Conservation (phyloP, 2,888 invertebrate genomes). For the Callosobruchus maculatus region DNA sequence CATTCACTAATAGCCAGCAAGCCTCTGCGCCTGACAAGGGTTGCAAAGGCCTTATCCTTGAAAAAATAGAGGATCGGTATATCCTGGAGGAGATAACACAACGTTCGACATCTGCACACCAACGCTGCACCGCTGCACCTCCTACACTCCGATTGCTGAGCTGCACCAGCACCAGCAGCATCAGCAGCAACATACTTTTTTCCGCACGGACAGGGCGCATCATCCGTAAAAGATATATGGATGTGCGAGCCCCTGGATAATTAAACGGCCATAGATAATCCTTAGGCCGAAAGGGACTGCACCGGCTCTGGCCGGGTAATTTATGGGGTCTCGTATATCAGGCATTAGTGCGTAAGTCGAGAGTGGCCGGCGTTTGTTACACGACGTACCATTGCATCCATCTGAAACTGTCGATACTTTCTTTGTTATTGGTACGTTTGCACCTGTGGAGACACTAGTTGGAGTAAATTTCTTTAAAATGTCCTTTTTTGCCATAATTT, state of each 20-base stretch:
- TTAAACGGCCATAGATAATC: conserved; percentile 28
- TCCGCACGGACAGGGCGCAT: background rate
- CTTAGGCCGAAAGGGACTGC: conserved; percentile 11
- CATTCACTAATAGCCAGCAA: too few species aligned
- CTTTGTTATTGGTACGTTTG: background rate
- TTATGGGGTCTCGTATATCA: conserved; percentile 25
- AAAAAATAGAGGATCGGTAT: too few species aligned
- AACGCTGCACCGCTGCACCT: background rate
- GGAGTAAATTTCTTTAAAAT: too few species aligned
- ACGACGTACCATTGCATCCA: background rate
- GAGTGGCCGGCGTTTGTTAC: conserved; percentile 14
- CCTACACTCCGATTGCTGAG: background rate
- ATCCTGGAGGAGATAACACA: background rate
- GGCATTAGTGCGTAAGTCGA: conserved; percentile 22
- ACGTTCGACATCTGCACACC: background rate
- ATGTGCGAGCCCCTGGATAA: conserved; percentile 23
- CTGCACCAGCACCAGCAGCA: too few species aligned
- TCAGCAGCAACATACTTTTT: background rate
- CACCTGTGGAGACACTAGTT: background rate
- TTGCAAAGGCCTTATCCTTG: too few species aligned
- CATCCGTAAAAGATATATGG: conserved; percentile 19
- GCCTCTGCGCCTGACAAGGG: too few species aligned
- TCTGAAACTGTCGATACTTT: background rate
- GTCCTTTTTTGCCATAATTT: too few species aligned
- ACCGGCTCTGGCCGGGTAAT: conserved; percentile 22